phyloP scores from a whole-genome alignment of 1,140 invertebrate genomes.

The Brachionus manjavacas region DNA sequence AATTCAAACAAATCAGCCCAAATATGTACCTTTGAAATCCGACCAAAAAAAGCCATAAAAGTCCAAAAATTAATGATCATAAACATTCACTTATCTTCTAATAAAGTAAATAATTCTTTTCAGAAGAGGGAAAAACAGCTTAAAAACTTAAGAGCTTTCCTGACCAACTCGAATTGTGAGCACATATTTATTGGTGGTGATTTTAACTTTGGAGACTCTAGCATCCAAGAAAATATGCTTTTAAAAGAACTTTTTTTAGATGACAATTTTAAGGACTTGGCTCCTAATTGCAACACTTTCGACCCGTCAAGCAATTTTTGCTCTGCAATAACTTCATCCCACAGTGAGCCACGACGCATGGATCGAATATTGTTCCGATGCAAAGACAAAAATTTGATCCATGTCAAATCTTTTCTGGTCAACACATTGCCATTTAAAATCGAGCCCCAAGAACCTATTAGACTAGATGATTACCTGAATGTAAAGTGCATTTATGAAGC shows the following conservation, averaged over 20 bases:
- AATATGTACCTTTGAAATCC: background rate
- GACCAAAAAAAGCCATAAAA: background rate
- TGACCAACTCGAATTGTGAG: background rate
- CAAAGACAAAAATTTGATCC: background rate
- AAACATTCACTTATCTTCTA: conserved; percentile 33
- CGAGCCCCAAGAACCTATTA: background rate
- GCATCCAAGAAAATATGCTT: background rate
- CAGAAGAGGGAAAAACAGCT: background rate
- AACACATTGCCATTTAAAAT: background rate
- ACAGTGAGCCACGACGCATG: background rate
- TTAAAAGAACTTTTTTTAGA: background rate
- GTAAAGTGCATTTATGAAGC: background rate
- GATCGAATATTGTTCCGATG: background rate
- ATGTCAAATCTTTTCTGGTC: background rate
- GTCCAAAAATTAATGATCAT: background rate
- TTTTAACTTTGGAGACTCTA: conserved; percentile 32
- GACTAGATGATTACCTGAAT: background rate
- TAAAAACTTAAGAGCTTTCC: background rate
- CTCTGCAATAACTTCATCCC: background rate
- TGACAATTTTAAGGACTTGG: background rate
- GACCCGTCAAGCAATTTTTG: conserved; percentile 17
- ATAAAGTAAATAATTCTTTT: background rate
- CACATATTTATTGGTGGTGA: conserved; percentile 13
- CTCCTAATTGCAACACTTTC: background rate
- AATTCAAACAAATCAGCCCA: conserved; percentile 35